Evolutionary conservation across 2,113 vertebrate species (phyloP).

Genomic region (Globicephala melas): DNA sequence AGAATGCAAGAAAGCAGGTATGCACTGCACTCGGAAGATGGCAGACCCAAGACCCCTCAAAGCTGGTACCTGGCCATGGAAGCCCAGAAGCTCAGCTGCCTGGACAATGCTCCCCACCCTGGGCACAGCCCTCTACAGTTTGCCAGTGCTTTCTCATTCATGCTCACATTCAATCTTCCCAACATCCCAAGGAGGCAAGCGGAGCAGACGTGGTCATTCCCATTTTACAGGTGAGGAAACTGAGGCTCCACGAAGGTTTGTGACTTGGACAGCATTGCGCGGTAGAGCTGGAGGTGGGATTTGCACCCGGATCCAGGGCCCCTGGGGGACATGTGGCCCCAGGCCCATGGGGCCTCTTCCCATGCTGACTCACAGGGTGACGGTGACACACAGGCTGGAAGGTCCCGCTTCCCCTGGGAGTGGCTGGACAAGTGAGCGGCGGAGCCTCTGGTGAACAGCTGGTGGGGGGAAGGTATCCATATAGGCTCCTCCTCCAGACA

Average conservation of each 20-base stretch:
- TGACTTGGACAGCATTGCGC: background rate
- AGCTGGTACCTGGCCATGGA: rapidly evolving
- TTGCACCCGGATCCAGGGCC: background rate
- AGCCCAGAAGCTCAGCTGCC: background rate
- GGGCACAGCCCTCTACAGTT: background rate
- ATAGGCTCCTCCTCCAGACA: too few relatives aligned
- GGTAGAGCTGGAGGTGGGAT: rapidly evolving
- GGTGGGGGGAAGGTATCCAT: rapidly evolving
- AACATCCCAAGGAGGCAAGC: background rate
- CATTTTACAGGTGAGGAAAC: background rate
- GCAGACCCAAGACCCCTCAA: background rate
- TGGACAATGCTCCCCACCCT: rapidly evolving
- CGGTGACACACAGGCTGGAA: rapidly evolving
- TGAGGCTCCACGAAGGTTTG: rapidly evolving
- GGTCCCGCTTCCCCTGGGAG: rapidly evolving
- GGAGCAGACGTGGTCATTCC: background rate
- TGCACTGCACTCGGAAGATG: background rate
- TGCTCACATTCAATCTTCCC: background rate
- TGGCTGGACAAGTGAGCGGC: rapidly evolving
- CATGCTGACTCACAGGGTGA: rapidly evolving
- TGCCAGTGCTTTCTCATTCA: background rate
- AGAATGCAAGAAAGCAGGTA: rapidly evolving
- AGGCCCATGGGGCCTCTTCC: background rate
- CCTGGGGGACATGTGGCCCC: background rate
- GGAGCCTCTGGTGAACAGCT: rapidly evolving